Evolutionary conservation across 2,797 vertebrate species (phyloP).

Genomic region (Hippopotamyrus pictus): DNA sequence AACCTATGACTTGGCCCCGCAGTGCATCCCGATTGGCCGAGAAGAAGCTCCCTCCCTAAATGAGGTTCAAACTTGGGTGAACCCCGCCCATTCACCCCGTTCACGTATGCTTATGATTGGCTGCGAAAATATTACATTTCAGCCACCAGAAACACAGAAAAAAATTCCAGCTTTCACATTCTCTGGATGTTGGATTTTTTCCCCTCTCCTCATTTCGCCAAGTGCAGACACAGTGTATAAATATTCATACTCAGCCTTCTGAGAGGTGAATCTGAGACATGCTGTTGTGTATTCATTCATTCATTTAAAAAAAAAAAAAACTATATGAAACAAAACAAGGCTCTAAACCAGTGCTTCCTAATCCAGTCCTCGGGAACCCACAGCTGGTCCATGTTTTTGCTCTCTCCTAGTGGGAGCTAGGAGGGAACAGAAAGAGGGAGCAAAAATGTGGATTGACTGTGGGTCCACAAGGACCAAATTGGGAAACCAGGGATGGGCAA

Average conservation of each 20-base stretch:
- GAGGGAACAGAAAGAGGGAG: background rate
- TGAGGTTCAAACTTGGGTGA: slow-evolving; percentile 20
- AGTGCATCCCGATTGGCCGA: slow-evolving; percentile 19
- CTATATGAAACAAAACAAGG: background rate
- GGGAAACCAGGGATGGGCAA: background rate
- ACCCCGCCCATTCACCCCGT: slow-evolving; percentile 24
- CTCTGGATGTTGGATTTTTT: background rate
- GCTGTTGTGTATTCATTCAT: background rate
- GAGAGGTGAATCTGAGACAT: background rate
- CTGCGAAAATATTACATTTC: slow-evolving; percentile 13
- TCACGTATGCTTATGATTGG: background rate
- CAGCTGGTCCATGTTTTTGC: background rate
- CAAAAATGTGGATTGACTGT: background rate
- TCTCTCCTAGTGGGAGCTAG: background rate
- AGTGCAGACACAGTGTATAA: background rate
- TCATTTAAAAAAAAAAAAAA: background rate
- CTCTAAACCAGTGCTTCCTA: background rate
- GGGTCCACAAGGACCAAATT: background rate
- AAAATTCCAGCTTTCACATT: background rate
- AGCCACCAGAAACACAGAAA: slow-evolving; percentile 1
- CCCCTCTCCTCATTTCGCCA: background rate
- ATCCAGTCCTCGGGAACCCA: background rate
- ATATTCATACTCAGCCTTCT: background rate
- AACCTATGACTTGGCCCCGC: slow-evolving; percentile 16
- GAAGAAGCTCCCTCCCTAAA: background rate